Base-by-base conservation (phyloP, 2,888 invertebrate genomes). In the Magallana nippona region DNA sequence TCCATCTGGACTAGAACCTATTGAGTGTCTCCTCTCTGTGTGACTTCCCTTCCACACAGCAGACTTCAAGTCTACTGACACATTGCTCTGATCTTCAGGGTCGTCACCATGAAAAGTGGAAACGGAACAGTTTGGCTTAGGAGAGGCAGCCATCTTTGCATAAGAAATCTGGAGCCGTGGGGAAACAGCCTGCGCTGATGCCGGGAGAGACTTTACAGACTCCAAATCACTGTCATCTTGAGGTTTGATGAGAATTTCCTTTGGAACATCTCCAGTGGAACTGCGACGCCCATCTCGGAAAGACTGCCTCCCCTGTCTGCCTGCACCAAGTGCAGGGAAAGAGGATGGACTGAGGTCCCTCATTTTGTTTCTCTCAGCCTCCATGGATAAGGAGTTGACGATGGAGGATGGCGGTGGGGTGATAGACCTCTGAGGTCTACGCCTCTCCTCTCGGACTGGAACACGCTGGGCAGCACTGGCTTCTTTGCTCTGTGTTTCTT, bases 191-290 rank as follows among this genome's bases (percentile, higher is more conserved):
- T 89, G 87, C 63, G 88, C 88, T 58, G 90, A 90, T n/a, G 88
- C 90, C 22, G 93, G 93, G 77, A 93, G 88, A 19, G 93, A 93
- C 86, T 92, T 93, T 60, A 92, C 92, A 11, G 93, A 93, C 81
- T 92, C 93, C 60, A 91, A 88, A 85, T 93, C 93, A 89, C 93
- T 92, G 86, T 93, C 93, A 84, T 92, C 90, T 56, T 89, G 90
- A 79, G 87, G 83, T 86, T 88, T 89, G n/a, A 89, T 80, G 55
- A 83, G 81, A 55, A 88, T 83, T 60, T 88, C 89, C 62, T 87
- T 89, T 57, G 88, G 88, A 79, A 92, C 88, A 86, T 92, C 91
- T 78, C 91, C 92, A 80, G 91, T 90, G 44, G 92, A 92, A 81
- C 91, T 91, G 19, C 92, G 84, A 13, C 92, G 87, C 13, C 88